Evolutionary conservation across 2,888 invertebrate species (phyloP), one percentile per base, ranked within the genome.

Genomic region (Galerucella pusilla): DNA sequence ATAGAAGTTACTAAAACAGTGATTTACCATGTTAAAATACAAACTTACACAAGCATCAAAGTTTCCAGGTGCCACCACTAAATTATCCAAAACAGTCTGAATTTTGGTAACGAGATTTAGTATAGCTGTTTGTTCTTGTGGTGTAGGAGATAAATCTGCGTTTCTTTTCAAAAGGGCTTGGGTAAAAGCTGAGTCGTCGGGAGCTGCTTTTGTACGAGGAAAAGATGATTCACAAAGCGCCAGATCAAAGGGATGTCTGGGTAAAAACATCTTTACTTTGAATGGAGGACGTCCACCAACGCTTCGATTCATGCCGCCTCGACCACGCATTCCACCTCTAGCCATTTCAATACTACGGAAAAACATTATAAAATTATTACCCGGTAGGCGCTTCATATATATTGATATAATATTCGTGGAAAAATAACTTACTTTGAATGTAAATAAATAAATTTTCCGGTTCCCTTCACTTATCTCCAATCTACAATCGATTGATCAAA

Each of bases 31-130:
- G 20, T 57, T 57, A 16, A 57, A 57, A 35, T 71, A 71, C 68
- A 46, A 77, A 93, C 96, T 92, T 90, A 98, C 98, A 87, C 98
- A 98, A 79, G 97, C 97, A 86, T 96, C 97, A 85, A 98, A 97
- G 77, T 93, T 94, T 45, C 96, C 97, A 0, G 98, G 98, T 0
- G 97, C 95, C 0, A 98, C 95, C 12, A 98, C 96, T 25, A 99
- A 89, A 86, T 96, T 97, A 86, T 99, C 99, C 71, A 99, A 89
- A 42, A 97, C 97, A 0, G 94, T 93, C 86, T 97, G 97, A n/a
- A 99, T 93, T 88, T 98, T 97, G 0, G 97, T 97, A 49, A 98
- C 96, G 20, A 99, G 91, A 88, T 96, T 97, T 46, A 96, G 91
- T 70, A 99, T 95, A 0, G 97, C 94, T 0, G 97, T 94, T 88